These are phyloP conservation scores for Galagoides demidoff DNA, from an alignment of 2,797 vertebrate species.

Conservation along the genomic window DNA sequence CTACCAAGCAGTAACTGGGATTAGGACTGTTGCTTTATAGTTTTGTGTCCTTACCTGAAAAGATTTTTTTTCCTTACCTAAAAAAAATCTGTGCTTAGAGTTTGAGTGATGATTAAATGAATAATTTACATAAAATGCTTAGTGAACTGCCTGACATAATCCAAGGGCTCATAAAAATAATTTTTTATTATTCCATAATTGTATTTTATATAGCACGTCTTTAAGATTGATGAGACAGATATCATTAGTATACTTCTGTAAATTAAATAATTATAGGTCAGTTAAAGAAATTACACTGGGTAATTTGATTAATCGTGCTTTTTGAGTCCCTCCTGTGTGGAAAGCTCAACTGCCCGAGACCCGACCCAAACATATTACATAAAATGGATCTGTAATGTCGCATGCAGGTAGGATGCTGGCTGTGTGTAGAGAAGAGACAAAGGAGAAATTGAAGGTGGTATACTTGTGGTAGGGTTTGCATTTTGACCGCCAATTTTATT, in stretches of 20 bases:
- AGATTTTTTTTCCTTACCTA: background rate
- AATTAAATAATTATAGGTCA: conserved; percentile 8
- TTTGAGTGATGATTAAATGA: conserved; percentile 12
- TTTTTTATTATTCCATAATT: conserved; percentile 27
- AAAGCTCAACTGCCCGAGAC: background rate
- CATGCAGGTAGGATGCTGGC: background rate
- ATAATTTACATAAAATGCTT: background rate
- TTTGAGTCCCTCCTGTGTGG: background rate
- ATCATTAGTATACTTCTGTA: background rate
- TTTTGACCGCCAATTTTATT: background rate
- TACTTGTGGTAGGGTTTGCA: background rate
- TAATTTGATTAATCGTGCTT: background rate
- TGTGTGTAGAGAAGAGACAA: background rate
- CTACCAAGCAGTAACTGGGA: background rate
- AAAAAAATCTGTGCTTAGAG: background rate
- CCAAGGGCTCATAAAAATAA: background rate
- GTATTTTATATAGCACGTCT: conserved; percentile 31
- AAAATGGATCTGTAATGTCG: background rate
- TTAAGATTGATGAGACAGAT: conserved; percentile 23
- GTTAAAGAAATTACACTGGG: background rate
- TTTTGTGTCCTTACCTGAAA: background rate
- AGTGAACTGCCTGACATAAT: background rate
- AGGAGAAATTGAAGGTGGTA: background rate
- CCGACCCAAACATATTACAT: background rate
- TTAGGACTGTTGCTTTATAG: background rate